Percentiles rank a stretch among this genome's conserved stretches.
Conservation (phyloP, 2,797 vertebrate genomes). For the Ptychadena robeensis region DNA sequence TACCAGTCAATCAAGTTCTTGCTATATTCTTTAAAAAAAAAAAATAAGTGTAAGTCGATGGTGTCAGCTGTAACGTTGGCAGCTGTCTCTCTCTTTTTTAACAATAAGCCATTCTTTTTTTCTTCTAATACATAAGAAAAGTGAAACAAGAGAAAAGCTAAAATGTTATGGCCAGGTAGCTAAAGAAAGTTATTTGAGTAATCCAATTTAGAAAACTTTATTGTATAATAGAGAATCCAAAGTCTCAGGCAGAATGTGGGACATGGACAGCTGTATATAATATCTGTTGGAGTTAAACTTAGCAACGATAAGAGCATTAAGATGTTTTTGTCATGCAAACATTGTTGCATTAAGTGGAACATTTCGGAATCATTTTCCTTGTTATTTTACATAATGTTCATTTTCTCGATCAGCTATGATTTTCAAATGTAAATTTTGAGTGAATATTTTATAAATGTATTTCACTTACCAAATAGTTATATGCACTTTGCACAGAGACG, state of each 20-base stretch:
- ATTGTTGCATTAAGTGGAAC: slow-evolving; percentile 52
- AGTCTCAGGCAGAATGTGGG: slow-evolving; percentile 32
- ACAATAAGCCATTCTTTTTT: slow-evolving; percentile 3
- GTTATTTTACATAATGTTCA: slow-evolving; percentile 52
- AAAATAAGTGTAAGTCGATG: slow-evolving; percentile 2
- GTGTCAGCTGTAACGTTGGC: background rate
- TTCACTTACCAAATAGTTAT: slow-evolving; percentile 47
- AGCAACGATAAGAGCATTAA: slow-evolving; percentile 54
- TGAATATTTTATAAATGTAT: slow-evolving; percentile 46
- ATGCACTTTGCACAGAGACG: slow-evolving; percentile 32
- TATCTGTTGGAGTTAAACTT: slow-evolving; percentile 47
- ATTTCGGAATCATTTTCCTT: slow-evolving; percentile 44
- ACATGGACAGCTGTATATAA: slow-evolving; percentile 44
- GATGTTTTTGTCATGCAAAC: slow-evolving; percentile 61
- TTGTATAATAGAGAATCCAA: slow-evolving; percentile 46
- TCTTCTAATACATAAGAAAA: background rate
- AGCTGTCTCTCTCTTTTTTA: background rate
- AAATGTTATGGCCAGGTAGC: slow-evolving; percentile 22
- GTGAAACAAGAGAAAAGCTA: slow-evolving; percentile 25
- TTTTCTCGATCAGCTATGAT: slow-evolving; percentile 42
- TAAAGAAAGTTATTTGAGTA: slow-evolving; percentile 17
- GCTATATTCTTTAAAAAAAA: slow-evolving; percentile 17
- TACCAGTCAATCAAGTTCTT: slow-evolving; percentile 10
- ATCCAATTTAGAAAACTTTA: slow-evolving; percentile 48
- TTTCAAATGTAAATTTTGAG: slow-evolving; percentile 49